phyloP scores from a whole-genome alignment of 1,140 invertebrate species.

The Parapsyche elsis region DNA sequence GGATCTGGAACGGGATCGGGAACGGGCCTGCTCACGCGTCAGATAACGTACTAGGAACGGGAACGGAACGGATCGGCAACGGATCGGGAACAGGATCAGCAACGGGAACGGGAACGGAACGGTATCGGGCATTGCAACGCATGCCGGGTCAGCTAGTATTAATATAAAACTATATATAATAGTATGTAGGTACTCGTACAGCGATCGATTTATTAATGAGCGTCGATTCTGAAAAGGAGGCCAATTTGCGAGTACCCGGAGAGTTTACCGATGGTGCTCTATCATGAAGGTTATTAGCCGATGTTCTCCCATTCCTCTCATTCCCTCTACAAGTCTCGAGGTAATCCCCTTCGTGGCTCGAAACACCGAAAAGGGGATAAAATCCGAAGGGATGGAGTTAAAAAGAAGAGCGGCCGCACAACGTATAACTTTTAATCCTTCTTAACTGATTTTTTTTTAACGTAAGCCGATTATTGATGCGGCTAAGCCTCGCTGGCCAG shows the following conservation, averaged over 20 bases:
- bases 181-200: too few relatives aligned
- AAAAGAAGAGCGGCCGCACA: neutral
- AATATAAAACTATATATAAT: too few relatives aligned
- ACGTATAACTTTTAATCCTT: constrained; percentile 37
- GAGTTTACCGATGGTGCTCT: constrained; percentile 10
- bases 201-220: too few relatives aligned
- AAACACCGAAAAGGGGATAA: neutral
- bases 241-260: constrained; percentile 9
- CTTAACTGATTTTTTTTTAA: constrained; percentile 38
- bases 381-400: constrained; percentile 7
- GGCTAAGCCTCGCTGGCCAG: neutral
- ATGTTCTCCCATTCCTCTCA: neutral
- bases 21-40: too few relatives aligned
- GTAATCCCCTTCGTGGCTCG: neutral
- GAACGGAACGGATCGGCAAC: too few relatives aligned
- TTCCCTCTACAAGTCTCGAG: neutral
- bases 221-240: neutral
- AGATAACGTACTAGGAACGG: too few relatives aligned
- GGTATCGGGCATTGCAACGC: too few relatives aligned
- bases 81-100: too few relatives aligned
- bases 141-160: too few relatives aligned
- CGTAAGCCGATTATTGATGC: constrained; percentile 38
- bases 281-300: constrained; percentile 20
- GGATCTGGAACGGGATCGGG: too few relatives aligned
- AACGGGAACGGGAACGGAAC: too few relatives aligned